A percentile compares a stretch with the other conserved stretches of the same genome.
phyloP scores from a whole-genome alignment of 2,113 vertebrate species.

The Tetrao urogallus region DNA sequence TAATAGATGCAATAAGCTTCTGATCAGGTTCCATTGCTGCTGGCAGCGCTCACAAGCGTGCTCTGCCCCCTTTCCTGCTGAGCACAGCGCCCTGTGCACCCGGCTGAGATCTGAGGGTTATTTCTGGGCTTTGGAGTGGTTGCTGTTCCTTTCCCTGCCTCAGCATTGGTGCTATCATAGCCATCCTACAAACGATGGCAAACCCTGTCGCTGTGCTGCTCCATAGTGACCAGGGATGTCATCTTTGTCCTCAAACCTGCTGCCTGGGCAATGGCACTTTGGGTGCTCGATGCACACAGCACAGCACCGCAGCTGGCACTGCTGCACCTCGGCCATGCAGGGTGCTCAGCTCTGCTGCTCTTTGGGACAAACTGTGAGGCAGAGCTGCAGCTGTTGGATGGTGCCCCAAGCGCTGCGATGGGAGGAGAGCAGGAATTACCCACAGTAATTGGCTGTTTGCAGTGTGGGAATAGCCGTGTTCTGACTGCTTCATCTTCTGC shows the following conservation, averaged over 20 bases:
- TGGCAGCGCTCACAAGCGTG: not conserved
- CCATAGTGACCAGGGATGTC: not conserved
- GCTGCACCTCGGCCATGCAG: not conserved
- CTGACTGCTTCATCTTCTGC: not conserved
- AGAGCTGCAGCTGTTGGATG: not conserved
- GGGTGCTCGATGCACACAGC: too few relatives aligned
- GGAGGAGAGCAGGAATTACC: not conserved
- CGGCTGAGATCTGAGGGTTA: rapidly evolving
- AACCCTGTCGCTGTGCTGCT: not conserved
- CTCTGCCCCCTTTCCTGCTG: not conserved
- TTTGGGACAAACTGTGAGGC: too few relatives aligned
- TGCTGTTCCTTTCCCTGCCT: rapidly evolving
- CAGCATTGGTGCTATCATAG: not conserved
- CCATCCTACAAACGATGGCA: not conserved
- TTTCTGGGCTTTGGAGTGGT: not conserved
- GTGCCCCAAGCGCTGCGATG: not conserved
- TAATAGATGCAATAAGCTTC: not conserved
- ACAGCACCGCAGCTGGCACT: too few relatives aligned
- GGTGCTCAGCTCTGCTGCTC: too few relatives aligned
- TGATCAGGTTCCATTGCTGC: not conserved
- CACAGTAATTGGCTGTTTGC: not conserved
- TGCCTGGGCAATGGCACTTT: not conserved
- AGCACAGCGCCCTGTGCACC: not conserved
- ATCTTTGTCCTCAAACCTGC: not conserved
- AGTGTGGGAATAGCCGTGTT: not conserved